phyloP scores from a whole-genome alignment of 2,797 vertebrate genomes.

The Parambassis ranga region DNA sequence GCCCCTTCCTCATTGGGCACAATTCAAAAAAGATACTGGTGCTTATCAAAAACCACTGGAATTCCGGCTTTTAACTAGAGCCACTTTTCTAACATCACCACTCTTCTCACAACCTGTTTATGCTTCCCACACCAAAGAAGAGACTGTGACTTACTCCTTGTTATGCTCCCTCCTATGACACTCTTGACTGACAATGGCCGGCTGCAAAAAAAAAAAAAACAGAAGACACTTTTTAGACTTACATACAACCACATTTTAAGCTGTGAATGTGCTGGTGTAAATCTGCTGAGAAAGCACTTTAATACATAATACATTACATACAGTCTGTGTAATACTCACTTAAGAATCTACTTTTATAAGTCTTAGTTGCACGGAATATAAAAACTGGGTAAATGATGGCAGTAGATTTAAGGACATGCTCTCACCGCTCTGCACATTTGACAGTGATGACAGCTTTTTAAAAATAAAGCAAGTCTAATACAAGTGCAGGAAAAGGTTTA shows the following conservation, averaged over 20 bases:
- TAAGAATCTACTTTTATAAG: too few relatives aligned
- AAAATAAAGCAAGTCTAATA: too few relatives aligned
- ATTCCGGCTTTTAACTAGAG: background rate
- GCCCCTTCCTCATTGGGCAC: too few relatives aligned
- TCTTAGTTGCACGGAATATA: constrained; percentile 25
- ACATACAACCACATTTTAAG: background rate
- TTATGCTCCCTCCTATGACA: constrained; percentile 90
- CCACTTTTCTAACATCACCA: background rate
- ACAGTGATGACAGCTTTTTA: constrained; percentile 20
- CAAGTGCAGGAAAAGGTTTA: too few relatives aligned
- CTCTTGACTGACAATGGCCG: constrained; percentile 92
- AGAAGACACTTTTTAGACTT: background rate
- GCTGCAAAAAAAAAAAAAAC: constrained; percentile 66
- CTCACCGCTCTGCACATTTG: background rate
- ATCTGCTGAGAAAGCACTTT: too few relatives aligned
- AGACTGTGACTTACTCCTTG: constrained; percentile 86
- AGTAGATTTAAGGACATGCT: background rate
- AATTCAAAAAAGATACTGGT: too few relatives aligned
- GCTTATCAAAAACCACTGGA: too few relatives aligned
- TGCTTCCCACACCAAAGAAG: background rate
- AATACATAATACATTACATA: too few relatives aligned
- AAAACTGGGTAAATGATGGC: constrained; percentile 16
- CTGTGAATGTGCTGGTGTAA: too few relatives aligned
- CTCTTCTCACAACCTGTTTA: background rate
- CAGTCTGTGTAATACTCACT: too few relatives aligned